A percentile compares a stretch with the other conserved stretches of the same genome.
phyloP scores from a whole-genome alignment of 2,888 invertebrate species.

The Diadegma fenestrale region DNA sequence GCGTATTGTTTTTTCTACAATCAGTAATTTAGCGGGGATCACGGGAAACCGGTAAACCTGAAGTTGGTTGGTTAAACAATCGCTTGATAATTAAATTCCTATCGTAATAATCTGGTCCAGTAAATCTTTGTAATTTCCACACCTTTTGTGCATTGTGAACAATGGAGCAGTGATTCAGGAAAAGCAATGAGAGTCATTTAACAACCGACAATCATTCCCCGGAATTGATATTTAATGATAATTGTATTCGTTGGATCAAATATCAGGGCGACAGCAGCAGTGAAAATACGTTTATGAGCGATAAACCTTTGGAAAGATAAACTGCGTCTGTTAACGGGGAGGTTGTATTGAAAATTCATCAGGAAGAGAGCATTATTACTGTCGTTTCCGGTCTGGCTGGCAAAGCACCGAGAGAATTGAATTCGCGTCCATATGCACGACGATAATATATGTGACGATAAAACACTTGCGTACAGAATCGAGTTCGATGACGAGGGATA shows the following conservation, averaged over 20 bases:
- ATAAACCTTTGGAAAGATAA: not conserved
- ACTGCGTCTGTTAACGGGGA: not conserved
- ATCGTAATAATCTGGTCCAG: not conserved
- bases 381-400: not conserved
- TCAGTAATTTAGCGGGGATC: no score
- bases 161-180: not conserved
- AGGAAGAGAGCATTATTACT: not conserved
- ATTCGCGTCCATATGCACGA: not conserved
- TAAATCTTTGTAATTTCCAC: not conserved
- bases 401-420: not conserved
- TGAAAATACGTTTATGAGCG: not conserved
- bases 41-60: no score
- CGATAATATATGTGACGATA: not conserved
- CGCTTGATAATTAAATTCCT: not conserved
- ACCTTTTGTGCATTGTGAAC: not conserved
- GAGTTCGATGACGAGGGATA: constrained; percentile 40
- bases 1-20: no score
- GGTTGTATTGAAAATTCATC: not conserved
- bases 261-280: not conserved
- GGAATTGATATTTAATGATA: not conserved
- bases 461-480: not conserved
- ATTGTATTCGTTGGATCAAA: not conserved
- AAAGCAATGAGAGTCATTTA: not conserved
- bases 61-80: no score
- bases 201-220: not conserved